Percentiles rank a stretch among this genome's conserved stretches.
These are phyloP conservation scores for Lathronympha strigana DNA, from an alignment of 2,888 invertebrate species.

Conservation along the genomic window DNA sequence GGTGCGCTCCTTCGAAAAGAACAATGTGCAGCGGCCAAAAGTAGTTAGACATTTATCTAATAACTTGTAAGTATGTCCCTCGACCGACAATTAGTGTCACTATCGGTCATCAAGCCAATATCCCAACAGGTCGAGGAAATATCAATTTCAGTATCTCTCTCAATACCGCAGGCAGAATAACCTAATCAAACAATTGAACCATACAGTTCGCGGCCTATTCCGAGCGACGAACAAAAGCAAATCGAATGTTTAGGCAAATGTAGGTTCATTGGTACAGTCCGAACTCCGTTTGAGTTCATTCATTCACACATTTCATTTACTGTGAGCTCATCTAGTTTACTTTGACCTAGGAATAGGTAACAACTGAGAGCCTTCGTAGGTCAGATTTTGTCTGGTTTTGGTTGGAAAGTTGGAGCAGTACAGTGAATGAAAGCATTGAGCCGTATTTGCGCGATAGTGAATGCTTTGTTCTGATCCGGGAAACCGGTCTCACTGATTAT, in stretches of 20 bases:
- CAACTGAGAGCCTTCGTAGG: neutral
- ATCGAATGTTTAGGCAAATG: constrained; percentile 25
- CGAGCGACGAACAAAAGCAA: neutral
- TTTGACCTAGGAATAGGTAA: neutral
- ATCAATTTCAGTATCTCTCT: too few relatives aligned
- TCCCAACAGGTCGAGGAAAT: too few relatives aligned
- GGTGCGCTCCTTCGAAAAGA: too few relatives aligned
- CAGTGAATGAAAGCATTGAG: neutral
- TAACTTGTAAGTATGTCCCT: too few relatives aligned
- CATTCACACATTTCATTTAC: neutral
- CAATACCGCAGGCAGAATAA: neutral
- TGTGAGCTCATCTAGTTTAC: neutral
- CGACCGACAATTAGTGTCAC: too few relatives aligned
- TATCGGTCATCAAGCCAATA: too few relatives aligned
- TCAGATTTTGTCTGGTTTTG: neutral
- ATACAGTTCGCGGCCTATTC: constrained; percentile 5
- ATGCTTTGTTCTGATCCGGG: neutral
- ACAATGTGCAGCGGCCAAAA: too few relatives aligned
- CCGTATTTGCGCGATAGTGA: neutral
- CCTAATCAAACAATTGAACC: neutral
- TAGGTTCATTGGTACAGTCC: neutral
- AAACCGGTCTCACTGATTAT: neutral
- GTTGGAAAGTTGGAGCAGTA: neutral
- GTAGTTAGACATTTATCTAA: too few relatives aligned
- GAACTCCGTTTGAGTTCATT: neutral